Base-by-base conservation (phyloP, 2,797 vertebrate genomes). In the Chloroceryle amazona region DNA sequence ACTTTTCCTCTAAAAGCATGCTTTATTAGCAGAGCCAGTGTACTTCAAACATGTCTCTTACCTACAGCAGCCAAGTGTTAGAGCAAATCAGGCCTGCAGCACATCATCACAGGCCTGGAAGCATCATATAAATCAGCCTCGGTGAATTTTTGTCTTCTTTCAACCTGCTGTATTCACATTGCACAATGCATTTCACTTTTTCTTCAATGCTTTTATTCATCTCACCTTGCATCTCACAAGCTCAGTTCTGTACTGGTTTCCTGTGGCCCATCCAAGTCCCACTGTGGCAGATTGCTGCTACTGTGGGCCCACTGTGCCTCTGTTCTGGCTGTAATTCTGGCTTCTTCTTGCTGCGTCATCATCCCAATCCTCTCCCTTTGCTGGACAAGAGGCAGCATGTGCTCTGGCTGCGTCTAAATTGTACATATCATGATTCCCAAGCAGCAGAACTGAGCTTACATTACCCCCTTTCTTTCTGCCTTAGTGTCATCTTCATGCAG, bases 271-370 rank as follows among this genome's bases (percentile, higher is more conserved):
- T 51, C 42, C 25, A 39, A 41, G 11, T 79, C 61, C 28, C 5
- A 1, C 7, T 42, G 65, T 3, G 6, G 51, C 57, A 81, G 25
- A 25, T 39, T 70, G 58, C 29, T 71, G 44, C 23, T 63, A 9
- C 23, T 57, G 61, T 1, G 0, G 25, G 21, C n/a, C 10, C 20
- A 1, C 21, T 35, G 25, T 1, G 0, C n/a, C 44, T 41, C 52
- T 49, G 11, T 26, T 68, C 51, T 54, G 33, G 29, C 19, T 83
- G 12, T 37, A 39, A 73, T 67, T 68, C 13, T 73, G 18, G 7
- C 67, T 67, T 79, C 26, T 65, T 54, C 29, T 52, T 82, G 61
- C 31, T 63, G 18, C n/a, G 16, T 67, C 18, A n/a, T 46, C 31
- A 26, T 51, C 42, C 42, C 29, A 20, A 18, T 23, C 41, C 28